A percentile compares a stretch with the other conserved stretches of the same genome.
These are phyloP conservation scores for Scelioninae gen. 1 DNA, from an alignment of 2,888 invertebrate species.

Conservation along the genomic window DNA sequence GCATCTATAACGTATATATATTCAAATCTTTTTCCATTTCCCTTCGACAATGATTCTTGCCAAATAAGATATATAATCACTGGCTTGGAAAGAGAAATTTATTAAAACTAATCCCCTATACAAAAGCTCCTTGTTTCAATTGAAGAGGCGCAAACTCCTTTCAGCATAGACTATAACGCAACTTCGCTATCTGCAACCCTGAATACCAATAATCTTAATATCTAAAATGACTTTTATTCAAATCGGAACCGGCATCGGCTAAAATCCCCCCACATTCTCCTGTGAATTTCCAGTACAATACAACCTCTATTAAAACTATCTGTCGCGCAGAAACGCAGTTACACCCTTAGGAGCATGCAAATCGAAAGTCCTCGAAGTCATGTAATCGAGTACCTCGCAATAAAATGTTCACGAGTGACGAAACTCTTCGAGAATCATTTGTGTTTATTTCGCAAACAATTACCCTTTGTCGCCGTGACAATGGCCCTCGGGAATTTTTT, in stretches of 20 bases:
- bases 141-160: conserved; percentile 30
- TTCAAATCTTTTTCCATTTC: no score
- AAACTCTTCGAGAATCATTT: conserved; percentile 9
- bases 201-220: conserved; percentile 38
- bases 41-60: background rate
- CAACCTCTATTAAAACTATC: conserved; percentile 20
- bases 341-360: conserved; percentile 2
- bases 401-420: conserved; percentile 30
- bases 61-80: background rate
- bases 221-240: conserved; percentile 35
- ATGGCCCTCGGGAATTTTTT: conserved; percentile 17
- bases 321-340: conserved; percentile 6
- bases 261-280: background rate
- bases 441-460: conserved; percentile 37
- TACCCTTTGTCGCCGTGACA: conserved; percentile 16
- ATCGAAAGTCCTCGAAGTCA: conserved; percentile 25
- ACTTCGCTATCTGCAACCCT: conserved; percentile 29
- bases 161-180: conserved; percentile 12
- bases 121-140: conserved; percentile 38
- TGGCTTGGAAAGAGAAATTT: conserved; percentile 19
- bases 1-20: no score
- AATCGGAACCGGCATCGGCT: conserved; percentile 1
- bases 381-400: conserved; percentile 15
- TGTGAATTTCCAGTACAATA: conserved; percentile 1
- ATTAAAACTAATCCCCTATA: conserved; percentile 27